These are phyloP conservation scores for Tenthredo notha DNA, from an alignment of 2,888 invertebrate genomes.

Conservation along the genomic window DNA sequence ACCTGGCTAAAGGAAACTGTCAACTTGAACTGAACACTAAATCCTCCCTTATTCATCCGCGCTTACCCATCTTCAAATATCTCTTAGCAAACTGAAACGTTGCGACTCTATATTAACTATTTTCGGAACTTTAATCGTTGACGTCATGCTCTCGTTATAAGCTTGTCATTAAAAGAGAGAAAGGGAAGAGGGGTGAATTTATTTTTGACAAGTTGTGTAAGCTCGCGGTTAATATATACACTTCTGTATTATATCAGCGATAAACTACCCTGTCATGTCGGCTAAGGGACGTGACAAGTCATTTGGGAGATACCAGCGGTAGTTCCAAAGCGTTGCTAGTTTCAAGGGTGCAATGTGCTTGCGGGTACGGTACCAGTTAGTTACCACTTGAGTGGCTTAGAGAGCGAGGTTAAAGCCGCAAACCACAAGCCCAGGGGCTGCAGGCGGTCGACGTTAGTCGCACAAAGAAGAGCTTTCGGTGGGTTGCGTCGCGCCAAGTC, in stretches of 20 bases:
- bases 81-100: neutral
- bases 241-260: neutral
- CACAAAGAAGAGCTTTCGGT: slow-evolving; percentile 33
- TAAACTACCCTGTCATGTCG: neutral
- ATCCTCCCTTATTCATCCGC: slow-evolving; percentile 19
- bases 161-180: neutral
- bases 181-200: neutral
- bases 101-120: neutral
- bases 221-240: neutral
- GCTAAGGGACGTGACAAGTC: slow-evolving; percentile 21
- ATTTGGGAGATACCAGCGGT: neutral
- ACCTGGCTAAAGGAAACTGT: slow-evolving; percentile 17
- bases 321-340: slow-evolving; percentile 6
- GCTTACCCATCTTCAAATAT: neutral
- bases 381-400: slow-evolving; percentile 52
- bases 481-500: neutral
- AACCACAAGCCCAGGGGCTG: slow-evolving; percentile 30
- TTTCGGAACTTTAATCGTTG: neutral
- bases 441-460: slow-evolving; percentile 11
- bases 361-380: slow-evolving; percentile 39
- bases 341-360: slow-evolving; percentile 45
- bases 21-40: neutral
- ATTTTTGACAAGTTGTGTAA: neutral
- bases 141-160: neutral
- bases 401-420: slow-evolving; percentile 51